Conservation (phyloP, 2,113 vertebrate species). For the Rhinichthys klamathensis region DNA sequence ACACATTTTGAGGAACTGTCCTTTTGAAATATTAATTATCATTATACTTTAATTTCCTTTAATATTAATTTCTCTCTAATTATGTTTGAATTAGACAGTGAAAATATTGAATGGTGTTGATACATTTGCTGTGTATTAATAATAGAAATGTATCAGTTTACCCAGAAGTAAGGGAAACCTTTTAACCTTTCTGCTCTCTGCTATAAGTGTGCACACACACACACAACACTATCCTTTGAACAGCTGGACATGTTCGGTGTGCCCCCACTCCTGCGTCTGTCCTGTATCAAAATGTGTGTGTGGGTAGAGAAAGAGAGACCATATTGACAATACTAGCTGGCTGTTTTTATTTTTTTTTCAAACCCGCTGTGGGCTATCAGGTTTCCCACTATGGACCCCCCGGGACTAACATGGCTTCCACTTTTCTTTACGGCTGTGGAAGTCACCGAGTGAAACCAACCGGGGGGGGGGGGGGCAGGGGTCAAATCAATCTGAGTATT, state of each 20-base stretch:
- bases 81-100: background rate
- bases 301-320: conserved; percentile 72
- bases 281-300: conserved; percentile 54
- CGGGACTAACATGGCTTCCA: conserved; percentile 80
- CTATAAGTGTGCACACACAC: background rate
- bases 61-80: background rate
- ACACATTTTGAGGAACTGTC: background rate
- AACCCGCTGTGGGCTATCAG: conserved; percentile 84
- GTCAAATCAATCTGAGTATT: conserved; percentile 98
- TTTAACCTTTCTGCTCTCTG: conserved; percentile 69
- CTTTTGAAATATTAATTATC: background rate
- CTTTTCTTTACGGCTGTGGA: conserved; percentile 89
- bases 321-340: conserved; percentile 82
- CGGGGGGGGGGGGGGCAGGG: conserved; percentile 79
- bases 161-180: conserved; percentile 70
- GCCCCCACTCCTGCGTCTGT: conserved; percentile 60
- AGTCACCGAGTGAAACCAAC: conserved; percentile 88
- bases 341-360: conserved; percentile 75
- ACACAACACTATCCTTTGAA: conserved; percentile 57
- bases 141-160: conserved; percentile 65
- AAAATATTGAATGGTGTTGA: conserved; percentile 29
- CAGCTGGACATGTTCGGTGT: conserved; percentile 70
- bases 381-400: conserved; percentile 89
- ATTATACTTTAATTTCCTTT: background rate
- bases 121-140: conserved; percentile 46